Base-by-base conservation (phyloP, 2,797 vertebrate species). In the Xiphophorus birchmanni region DNA sequence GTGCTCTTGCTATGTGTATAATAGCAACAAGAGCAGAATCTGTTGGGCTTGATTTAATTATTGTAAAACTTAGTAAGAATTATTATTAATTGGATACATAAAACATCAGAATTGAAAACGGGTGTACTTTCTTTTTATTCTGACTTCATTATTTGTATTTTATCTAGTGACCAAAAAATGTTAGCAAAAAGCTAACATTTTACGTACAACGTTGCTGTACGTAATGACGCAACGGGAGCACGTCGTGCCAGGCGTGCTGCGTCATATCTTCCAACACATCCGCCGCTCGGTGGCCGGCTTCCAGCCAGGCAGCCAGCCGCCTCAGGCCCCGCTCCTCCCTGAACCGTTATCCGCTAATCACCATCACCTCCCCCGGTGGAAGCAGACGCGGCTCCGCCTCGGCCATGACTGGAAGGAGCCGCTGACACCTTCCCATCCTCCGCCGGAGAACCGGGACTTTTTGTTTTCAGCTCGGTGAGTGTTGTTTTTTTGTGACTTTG, bases 261-360 rank as follows among this genome's bases (percentile, higher is more conserved):
- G 95, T 96, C 94, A 96, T 95, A 92, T 92, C 91, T 95, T 94
- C 95, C 95, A 96, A 95, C 95, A 91, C 93, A 87, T 67, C 88
- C 90, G 82, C 89, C 76, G 90, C 91, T 93, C 91, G 92, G 90
- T 90, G 90, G 84, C 90, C 90, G 89, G 90, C 81, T 79, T 85
- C 17, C 84, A 15, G 37, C 17, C 84, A 40, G 52, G 74, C 23
- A 42, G 74, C 52, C 84, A 83, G 81, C 81, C 71, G 83, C 84
- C 85, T 67, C 82, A 83, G 89, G 84, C 88, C 83, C 87, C 82
- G 88, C 84, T 77, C 73, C 83, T 52, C 35, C 1, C 67, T 54
- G 90, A 63, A 42, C 92, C 91, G 91, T 45, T 93, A 92, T 13
- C 82, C 87, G 81, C 58, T 7, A 26, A n/a, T 45, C 6, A 26